Conservation (phyloP, 30 jellyfish, hydroid and myxozoan species). For the Rhopilema esculentum region DNA sequence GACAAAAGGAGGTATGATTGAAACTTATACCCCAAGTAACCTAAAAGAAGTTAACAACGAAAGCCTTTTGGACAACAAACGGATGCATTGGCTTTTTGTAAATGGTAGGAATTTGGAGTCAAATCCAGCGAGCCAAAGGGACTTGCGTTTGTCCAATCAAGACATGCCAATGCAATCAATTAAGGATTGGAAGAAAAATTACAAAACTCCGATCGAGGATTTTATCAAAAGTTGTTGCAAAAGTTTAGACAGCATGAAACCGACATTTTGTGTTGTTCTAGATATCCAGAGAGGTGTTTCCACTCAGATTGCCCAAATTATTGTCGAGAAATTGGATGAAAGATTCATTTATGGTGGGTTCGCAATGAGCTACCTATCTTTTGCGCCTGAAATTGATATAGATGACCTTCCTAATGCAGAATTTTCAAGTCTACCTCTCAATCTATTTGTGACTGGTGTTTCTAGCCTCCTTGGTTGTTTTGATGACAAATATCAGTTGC, state of each 20-base stretch:
- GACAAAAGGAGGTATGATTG: conserved; percentile 17
- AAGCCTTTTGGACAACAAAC: neutral
- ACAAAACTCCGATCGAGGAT: conserved; percentile 12
- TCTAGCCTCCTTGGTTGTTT: conserved; percentile 30
- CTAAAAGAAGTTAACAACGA: neutral
- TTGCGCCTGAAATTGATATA: conserved; percentile 33
- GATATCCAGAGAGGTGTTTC: neutral
- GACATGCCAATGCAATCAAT: neutral
- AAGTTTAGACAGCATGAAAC: conserved; percentile 49
- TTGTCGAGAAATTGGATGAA: conserved; percentile 21
- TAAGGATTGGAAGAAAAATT: conserved; percentile 29
- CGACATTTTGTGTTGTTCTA: conserved; percentile 39
- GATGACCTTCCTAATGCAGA: neutral
- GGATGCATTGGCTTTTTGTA: conserved; percentile 64
- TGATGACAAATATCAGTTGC: conserved; percentile 27
- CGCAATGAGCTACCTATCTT: conserved; percentile 11
- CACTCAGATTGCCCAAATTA: conserved; percentile 28
- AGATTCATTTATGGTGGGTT: conserved; percentile 1
- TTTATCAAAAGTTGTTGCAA: conserved; percentile 34
- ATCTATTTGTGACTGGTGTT: conserved; percentile 27
- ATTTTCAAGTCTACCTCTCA: conserved; percentile 21
- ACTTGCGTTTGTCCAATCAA: neutral
- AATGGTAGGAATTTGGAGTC: conserved; percentile 43
- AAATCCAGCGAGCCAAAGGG: neutral
- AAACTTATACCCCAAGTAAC: conserved; percentile 21